phyloP scores from a whole-genome alignment of 1,140 invertebrate genomes.

The Drosophila paulistorum region DNA sequence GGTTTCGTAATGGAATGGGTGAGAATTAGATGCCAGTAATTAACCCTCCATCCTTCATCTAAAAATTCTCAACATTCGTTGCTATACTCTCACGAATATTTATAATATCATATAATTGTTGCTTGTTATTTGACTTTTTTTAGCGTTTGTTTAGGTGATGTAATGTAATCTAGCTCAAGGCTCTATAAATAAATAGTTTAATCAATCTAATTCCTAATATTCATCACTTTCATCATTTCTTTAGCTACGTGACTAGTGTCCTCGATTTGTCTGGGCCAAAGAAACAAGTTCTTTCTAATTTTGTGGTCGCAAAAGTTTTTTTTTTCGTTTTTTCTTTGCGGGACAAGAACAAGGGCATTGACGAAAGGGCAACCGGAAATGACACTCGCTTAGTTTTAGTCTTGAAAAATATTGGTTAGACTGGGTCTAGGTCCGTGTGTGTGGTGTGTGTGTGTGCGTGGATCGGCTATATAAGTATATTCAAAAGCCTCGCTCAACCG shows the following conservation, averaged over 20 bases:
- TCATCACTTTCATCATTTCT: constrained; percentile 5
- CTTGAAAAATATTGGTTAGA: neutral
- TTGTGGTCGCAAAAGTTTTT: constrained; percentile 2
- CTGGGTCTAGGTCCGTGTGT: neutral
- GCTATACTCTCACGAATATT: neutral
- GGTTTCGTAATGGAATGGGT: neutral
- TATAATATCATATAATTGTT: constrained; percentile 4
- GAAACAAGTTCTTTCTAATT: neutral
- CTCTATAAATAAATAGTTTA: neutral
- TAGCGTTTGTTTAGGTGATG: neutral
- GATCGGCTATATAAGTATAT: constrained; percentile 42
- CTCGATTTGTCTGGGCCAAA: constrained; percentile 5
- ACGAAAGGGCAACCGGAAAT: constrained; percentile 10
- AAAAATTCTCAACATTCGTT: neutral
- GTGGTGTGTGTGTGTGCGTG: constrained; percentile 48
- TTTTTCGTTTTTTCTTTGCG: neutral
- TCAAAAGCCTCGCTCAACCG: constrained; percentile 77
- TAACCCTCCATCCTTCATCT: constrained; percentile 2
- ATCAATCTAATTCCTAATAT: constrained; percentile 7
- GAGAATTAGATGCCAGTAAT: neutral
- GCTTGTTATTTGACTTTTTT: neutral
- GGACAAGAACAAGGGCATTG: neutral
- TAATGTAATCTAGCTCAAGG: neutral
- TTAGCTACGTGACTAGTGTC: constrained; percentile 9
- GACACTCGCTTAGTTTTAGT: constrained; percentile 7